These are phyloP conservation scores for Melipona bicolor DNA, from an alignment of 2,888 invertebrate genomes.

Conservation along the genomic window DNA sequence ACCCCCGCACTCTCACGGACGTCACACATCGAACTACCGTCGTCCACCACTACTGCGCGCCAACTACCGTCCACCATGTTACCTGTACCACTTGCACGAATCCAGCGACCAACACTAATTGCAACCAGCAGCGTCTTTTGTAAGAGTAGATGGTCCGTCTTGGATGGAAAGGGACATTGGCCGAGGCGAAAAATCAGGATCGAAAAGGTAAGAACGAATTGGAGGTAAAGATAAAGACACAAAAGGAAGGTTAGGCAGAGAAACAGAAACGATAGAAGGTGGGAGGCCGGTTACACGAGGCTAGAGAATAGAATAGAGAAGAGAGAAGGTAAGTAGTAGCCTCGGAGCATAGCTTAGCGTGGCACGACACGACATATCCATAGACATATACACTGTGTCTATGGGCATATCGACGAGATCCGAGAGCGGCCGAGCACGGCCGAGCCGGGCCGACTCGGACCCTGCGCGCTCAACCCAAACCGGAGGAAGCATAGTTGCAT, in stretches of 20 bases:
- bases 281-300: not conserved
- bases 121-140: constrained; percentile 37
- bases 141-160: not conserved
- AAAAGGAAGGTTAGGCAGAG: constrained; percentile 3
- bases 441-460: constrained; percentile 76
- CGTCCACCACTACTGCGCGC: constrained; percentile 27
- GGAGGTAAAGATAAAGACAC: constrained; percentile 20
- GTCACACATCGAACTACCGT: constrained; percentile 33
- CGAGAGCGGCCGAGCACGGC: constrained; percentile 75
- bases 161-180: constrained; percentile 12
- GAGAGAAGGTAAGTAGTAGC: not conserved
- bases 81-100: constrained; percentile 30
- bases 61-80: not conserved
- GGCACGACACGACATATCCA: constrained; percentile 75
- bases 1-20: constrained; percentile 56
- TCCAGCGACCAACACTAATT: constrained; percentile 56
- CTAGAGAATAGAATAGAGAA: not conserved
- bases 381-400: constrained; percentile 78
- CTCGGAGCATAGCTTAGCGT: constrained; percentile 62
- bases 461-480: constrained; percentile 79
- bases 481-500: constrained; percentile 81
- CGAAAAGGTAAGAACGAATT: constrained; percentile 17
- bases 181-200: constrained; percentile 24
- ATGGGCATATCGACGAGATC: constrained; percentile 82
- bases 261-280: not conserved